Conservation (phyloP, 2,888 invertebrate species). For the Exocentrus adspersus region DNA sequence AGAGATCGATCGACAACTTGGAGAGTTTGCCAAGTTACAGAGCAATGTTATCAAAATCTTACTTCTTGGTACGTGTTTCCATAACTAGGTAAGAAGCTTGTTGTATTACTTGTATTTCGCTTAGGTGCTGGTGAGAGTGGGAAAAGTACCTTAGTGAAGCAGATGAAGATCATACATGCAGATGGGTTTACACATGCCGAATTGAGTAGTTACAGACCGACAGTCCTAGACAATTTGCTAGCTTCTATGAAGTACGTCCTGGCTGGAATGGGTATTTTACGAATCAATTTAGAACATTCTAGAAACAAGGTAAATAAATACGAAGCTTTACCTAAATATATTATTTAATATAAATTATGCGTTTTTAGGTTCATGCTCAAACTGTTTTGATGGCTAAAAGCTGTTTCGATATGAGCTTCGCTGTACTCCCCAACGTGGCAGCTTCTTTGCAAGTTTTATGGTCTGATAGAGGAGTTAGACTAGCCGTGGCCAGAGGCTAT, state of each 20-base stretch:
- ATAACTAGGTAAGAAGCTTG: no score
- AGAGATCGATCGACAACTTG: conserved; percentile 70
- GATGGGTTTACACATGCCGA: conserved; percentile 72
- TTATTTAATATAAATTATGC: neutral
- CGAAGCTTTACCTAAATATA: neutral
- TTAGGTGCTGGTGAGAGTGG: conserved; percentile 75
- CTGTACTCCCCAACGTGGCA: conserved; percentile 66
- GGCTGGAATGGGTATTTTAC: conserved; percentile 72
- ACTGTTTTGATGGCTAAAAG: conserved; percentile 65
- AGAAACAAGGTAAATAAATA: conserved; percentile 65
- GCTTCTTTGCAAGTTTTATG: conserved; percentile 68
- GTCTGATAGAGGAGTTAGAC: conserved; percentile 72
- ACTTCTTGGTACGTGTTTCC: conserved; percentile 65
- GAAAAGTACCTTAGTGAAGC: conserved; percentile 74
- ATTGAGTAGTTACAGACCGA: conserved; percentile 70
- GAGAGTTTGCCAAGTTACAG: conserved; percentile 69
- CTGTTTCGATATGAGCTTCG: conserved; percentile 68
- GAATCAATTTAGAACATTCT: conserved; percentile 71
- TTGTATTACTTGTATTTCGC: conserved; percentile 28
- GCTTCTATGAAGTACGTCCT: conserved; percentile 76
- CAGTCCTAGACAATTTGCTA: conserved; percentile 72
- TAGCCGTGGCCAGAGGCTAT: conserved; percentile 73
- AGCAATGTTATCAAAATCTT: conserved; percentile 72
- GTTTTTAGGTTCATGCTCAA: conserved; percentile 64
- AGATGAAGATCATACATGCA: conserved; percentile 77